Percentiles rank a stretch among this genome's conserved stretches.
Conservation (phyloP, 2,113 vertebrate species). For the Anas platyrhynchos region DNA sequence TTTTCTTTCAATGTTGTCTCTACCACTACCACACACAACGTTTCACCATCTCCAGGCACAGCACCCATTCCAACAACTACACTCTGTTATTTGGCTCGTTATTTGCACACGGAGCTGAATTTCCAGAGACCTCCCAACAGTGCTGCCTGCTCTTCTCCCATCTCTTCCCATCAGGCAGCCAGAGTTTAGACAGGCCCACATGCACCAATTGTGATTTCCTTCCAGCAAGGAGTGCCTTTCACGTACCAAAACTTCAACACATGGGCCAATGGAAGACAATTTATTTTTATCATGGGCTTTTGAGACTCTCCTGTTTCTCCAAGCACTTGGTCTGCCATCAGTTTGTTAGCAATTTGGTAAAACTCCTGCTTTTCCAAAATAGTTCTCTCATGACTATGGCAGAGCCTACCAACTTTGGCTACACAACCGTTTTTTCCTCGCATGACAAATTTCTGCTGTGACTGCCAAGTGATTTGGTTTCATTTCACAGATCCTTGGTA, state of each 20-base stretch:
- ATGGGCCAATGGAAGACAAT: rapidly evolving
- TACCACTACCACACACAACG: rapidly evolving
- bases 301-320: background rate
- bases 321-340: background rate
- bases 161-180: background rate
- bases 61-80: background rate
- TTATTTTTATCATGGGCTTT: background rate
- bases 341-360: background rate
- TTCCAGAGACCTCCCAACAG: background rate
- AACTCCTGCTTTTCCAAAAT: background rate
- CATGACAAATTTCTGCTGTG: background rate
- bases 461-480: background rate
- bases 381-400: background rate
- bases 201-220: rapidly evolving
- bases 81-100: background rate
- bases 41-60: background rate
- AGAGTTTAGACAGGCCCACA: rapidly evolving
- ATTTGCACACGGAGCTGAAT: background rate
- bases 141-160: background rate
- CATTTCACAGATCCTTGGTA: background rate
- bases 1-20: background rate
- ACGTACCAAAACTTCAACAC: rapidly evolving
- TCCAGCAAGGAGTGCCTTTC: background rate
- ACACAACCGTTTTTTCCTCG: background rate
- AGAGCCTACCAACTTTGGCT: background rate